Conservation (phyloP, 2,797 vertebrate genomes). For the Borostomias antarcticus region DNA sequence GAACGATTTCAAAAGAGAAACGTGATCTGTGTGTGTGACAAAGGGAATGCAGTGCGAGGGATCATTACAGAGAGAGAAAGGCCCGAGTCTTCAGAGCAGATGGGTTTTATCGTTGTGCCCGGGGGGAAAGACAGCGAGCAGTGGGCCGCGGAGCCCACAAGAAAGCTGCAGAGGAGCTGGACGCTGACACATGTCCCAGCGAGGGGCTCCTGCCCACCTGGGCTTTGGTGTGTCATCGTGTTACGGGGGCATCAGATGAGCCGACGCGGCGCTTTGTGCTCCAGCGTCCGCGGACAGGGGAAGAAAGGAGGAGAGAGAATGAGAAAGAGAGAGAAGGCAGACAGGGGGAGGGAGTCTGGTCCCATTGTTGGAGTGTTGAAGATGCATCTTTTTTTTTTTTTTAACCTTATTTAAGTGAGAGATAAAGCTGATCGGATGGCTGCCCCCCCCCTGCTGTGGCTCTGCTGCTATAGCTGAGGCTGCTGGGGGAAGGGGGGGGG, state of each 20-base stretch:
- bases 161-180: slow-evolving; percentile 67
- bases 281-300: slow-evolving; percentile 51
- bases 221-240: slow-evolving; percentile 78
- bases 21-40: slow-evolving; percentile 69
- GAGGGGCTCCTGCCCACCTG: slow-evolving; percentile 59
- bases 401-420: slow-evolving; percentile 55
- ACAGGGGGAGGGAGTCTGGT: slow-evolving; percentile 61
- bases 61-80: slow-evolving; percentile 69
- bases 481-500: slow-evolving; percentile 8
- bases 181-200: slow-evolving; percentile 77
- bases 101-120: slow-evolving; percentile 70
- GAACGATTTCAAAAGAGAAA: slow-evolving; percentile 79
- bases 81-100: slow-evolving; percentile 65
- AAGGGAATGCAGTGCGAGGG: slow-evolving; percentile 66
- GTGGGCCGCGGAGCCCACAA: slow-evolving; percentile 61
- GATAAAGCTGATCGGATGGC: slow-evolving; percentile 71
- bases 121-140: slow-evolving; percentile 48
- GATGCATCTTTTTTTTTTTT: slow-evolving; percentile 50
- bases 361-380: slow-evolving; percentile 64
- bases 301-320: slow-evolving; percentile 66
- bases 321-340: slow-evolving; percentile 53
- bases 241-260: slow-evolving; percentile 71
- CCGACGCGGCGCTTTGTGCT: slow-evolving; percentile 68
- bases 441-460: slow-evolving; percentile 10
- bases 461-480: slow-evolving; percentile 45